Evolutionary conservation across 1,140 invertebrate species (phyloP).

Genomic region (Hesperophylax magnus): DNA sequence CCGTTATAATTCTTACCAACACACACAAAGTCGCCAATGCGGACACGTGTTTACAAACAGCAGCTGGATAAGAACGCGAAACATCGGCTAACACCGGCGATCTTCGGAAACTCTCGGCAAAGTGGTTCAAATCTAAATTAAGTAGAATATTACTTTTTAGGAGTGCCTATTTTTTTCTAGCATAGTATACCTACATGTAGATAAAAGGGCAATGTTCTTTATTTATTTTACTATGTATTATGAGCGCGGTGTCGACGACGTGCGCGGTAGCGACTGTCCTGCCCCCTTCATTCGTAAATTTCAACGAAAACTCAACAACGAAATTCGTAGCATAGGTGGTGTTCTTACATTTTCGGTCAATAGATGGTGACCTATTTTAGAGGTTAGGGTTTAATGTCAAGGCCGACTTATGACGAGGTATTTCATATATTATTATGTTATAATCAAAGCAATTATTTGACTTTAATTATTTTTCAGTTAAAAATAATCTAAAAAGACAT

Average conservation of each 20-base stretch:
- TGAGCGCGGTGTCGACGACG: neutral
- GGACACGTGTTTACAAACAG: constrained; percentile 57
- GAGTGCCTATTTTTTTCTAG: neutral
- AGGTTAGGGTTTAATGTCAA: constrained; percentile 52
- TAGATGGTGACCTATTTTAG: constrained; percentile 43
- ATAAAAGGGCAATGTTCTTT: neutral
- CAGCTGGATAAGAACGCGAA: constrained; percentile 45
- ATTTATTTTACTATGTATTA: neutral
- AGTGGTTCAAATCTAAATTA: neutral
- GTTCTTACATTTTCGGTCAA: constrained; percentile 40
- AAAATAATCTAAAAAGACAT: neutral
- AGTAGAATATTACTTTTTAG: neutral
- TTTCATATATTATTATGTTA: constrained; percentile 43
- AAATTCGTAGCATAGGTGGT: constrained; percentile 25
- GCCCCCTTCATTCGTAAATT: constrained; percentile 35
- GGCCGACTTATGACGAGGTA: constrained; percentile 27
- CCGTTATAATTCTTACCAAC: constrained; percentile 49
- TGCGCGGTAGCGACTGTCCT: constrained; percentile 15
- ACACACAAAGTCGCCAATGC: constrained; percentile 34
- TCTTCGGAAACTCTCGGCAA: constrained; percentile 23
- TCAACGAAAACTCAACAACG: constrained; percentile 10
- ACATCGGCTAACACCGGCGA: constrained; percentile 28
- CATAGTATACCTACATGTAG: too few species aligned
- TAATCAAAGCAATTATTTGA: neutral
- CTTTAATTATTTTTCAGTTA: too few species aligned